Percentiles rank a stretch among this genome's conserved stretches.
Conservation (phyloP, 2,888 invertebrate genomes). For the Hipparchia sbordonii region DNA sequence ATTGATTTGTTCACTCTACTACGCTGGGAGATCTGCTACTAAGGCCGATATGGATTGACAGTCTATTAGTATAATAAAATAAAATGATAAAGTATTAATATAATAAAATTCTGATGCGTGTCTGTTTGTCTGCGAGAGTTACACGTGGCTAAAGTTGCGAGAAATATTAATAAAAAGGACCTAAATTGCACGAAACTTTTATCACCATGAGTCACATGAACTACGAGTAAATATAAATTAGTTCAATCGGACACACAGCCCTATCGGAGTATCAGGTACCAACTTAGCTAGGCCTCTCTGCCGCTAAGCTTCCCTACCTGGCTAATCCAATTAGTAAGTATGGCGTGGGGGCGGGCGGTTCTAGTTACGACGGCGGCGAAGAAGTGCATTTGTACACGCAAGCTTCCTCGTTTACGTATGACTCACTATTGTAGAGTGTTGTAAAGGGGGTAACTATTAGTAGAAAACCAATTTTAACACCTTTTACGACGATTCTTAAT, state of each 20-base stretch:
- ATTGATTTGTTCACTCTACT: too few species aligned
- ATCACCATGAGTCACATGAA: conserved; percentile 41
- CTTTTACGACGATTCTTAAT: conserved; percentile 21
- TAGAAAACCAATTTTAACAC: conserved; percentile 44
- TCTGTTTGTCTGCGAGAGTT: too few species aligned
- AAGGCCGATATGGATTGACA: too few species aligned
- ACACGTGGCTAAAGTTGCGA: too few species aligned
- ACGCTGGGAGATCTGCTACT: too few species aligned
- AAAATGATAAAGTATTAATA: too few species aligned
- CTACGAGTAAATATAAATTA: conserved; percentile 37
- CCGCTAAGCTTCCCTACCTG: conserved; percentile 43
- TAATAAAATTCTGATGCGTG: too few species aligned
- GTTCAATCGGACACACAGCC: conserved; percentile 46
- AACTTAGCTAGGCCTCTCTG: conserved; percentile 46
- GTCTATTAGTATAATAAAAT: too few species aligned
- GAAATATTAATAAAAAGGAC: too few species aligned
- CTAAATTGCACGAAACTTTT: neutral
- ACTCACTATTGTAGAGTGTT: conserved; percentile 50
- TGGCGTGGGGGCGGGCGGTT: conserved; percentile 49
- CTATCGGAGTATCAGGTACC: conserved; percentile 47
- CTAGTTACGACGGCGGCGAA: conserved; percentile 49
- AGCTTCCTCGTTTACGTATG: conserved; percentile 52
- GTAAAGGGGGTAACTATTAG: conserved; percentile 45
- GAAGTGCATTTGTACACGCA: conserved; percentile 61
- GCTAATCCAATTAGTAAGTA: conserved; percentile 50